Evolutionary conservation across 2,113 vertebrate genomes (phyloP).

Genomic region (Vidua macroura): DNA sequence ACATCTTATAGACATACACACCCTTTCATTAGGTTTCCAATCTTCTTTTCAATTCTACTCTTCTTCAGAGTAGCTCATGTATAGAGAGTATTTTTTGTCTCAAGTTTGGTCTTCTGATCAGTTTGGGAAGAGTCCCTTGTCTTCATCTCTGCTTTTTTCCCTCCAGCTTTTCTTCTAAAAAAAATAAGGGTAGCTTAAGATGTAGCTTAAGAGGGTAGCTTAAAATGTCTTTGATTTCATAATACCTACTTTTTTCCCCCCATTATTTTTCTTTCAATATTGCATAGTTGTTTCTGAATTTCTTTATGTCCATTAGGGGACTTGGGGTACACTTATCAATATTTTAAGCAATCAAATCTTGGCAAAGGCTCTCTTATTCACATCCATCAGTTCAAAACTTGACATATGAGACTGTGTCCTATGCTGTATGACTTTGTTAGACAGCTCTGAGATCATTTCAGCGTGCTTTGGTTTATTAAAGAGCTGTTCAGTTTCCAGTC

Average conservation of each 20-base stretch:
- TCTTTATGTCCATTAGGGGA: neutral
- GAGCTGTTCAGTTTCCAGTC: neutral
- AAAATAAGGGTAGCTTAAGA: neutral
- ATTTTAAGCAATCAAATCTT: neutral
- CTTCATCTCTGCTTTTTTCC: neutral
- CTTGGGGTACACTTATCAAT: neutral
- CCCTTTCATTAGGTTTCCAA: neutral
- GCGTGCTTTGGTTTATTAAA: neutral
- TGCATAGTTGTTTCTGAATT: neutral
- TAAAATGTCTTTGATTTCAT: neutral
- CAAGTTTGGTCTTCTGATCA: neutral
- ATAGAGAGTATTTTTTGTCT: neutral
- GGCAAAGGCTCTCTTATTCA: neutral
- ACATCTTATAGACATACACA: neutral
- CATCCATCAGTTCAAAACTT: neutral
- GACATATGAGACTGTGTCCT: neutral
- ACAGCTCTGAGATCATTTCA: neutral
- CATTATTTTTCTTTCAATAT: neutral
- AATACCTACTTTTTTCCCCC: neutral
- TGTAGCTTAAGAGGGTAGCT: neutral
- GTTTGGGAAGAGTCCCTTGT: neutral
- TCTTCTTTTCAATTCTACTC: neutral
- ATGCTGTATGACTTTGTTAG: neutral
- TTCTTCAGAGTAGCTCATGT: neutral
- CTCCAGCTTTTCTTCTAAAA: neutral